Percentiles rank a stretch among this genome's conserved stretches.
These are phyloP conservation scores for Vespertilio murinus DNA, from an alignment of 2,797 vertebrate species.

Conservation along the genomic window DNA sequence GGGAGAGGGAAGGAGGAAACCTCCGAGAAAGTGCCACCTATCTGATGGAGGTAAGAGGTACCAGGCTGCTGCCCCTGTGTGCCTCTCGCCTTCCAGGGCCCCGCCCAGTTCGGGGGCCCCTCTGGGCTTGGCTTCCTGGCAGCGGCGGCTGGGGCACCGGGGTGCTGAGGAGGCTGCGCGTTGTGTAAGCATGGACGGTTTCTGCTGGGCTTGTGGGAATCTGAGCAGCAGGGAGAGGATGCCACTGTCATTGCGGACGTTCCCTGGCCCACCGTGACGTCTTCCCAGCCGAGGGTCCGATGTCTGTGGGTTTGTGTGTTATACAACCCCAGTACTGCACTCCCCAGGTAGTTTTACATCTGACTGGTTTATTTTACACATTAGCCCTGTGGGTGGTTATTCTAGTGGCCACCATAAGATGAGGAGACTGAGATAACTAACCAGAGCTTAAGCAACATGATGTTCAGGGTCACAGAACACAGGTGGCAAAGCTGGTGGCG, in stretches of 20 bases:
- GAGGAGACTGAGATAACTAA: background rate
- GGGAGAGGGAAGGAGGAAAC: constrained; percentile 61
- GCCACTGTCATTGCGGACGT: background rate
- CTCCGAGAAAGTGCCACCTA: background rate
- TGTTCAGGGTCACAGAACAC: background rate
- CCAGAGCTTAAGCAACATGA: background rate
- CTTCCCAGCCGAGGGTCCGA: background rate
- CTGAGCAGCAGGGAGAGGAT: background rate
- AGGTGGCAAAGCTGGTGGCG: background rate
- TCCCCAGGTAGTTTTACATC: background rate
- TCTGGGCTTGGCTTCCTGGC: constrained; percentile 56
- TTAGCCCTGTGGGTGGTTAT: background rate
- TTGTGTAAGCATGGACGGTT: background rate
- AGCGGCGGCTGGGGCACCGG: background rate
- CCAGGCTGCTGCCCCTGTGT: background rate
- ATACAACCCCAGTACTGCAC: background rate
- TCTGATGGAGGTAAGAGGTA: constrained; percentile 15
- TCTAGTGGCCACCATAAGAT: background rate
- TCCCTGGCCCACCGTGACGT: background rate
- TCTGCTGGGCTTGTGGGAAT: constrained; percentile 12
- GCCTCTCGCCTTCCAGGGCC: background rate
- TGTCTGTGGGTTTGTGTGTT: background rate
- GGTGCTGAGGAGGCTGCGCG: background rate
- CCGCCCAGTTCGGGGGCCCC: background rate
- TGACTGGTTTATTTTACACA: background rate